Evolutionary conservation across 2,888 invertebrate species (phyloP), one percentile per base, ranked within the genome.

Genomic region (Autographa pulchrina): DNA sequence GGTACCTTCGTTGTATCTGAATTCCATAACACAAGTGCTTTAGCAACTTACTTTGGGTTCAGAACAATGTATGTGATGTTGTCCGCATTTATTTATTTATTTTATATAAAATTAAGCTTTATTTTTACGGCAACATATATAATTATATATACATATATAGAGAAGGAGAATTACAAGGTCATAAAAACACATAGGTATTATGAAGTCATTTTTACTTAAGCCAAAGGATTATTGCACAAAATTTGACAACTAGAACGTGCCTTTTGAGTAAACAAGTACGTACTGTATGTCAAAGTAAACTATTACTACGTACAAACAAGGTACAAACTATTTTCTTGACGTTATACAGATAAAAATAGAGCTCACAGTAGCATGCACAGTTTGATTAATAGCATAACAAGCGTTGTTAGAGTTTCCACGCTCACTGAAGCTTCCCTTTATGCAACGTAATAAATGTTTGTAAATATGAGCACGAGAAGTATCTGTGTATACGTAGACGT

Each of bases 371-470:
- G 70, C 71, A 66, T 60, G 67, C 61, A 18, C 63, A 68, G 62
- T 70, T 48, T 83, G 78, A 83, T 78, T 81, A 75, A 81, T 73
- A 75, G 68, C 68, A 81, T 72, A 83, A 81, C 78, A 75, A 81
- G 78, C 59, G 43, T 67, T 78, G 74, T 71, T 73, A 68, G 70
- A 69, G 69, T 78, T 77, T 68, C 70, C 68, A 69, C 81, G 71
- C 62, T 76, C 64, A 80, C 74, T 71, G 75, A 73, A 83, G 84
- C 73, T 78, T 72, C 69, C 56, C 78, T 81, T 68, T 75, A 83
- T 73, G 84, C 75, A 78, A 68, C 66, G 75, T 75, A 70, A 81
- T 81, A 83, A 81, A 72, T 81, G 70, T 81, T 81, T 81, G 78
- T 81, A 83, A 81, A 83, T 78, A 83, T 75, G 68, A 77, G 31